phyloP scores from a whole-genome alignment of 2,113 vertebrate species.

The Macquaria ambigua region DNA sequence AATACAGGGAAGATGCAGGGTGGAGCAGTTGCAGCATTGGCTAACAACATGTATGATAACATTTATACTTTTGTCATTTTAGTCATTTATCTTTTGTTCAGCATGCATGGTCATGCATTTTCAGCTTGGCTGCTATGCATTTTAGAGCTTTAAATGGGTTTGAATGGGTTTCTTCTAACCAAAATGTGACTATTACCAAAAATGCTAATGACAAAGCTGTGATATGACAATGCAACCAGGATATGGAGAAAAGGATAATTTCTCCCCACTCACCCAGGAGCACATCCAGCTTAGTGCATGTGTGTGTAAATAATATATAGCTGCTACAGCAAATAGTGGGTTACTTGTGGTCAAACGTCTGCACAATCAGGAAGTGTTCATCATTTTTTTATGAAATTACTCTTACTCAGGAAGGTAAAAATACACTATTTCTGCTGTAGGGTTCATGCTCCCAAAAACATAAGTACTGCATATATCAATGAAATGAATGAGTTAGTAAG shows the following conservation, averaged over 20 bases:
- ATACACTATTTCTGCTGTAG: neutral
- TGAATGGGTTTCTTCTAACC: neutral
- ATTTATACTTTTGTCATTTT: neutral
- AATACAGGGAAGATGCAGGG: neutral
- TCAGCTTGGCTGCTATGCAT: neutral
- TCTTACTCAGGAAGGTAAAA: conserved; percentile 8
- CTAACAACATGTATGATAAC: neutral
- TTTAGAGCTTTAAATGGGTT: neutral
- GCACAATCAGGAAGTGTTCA: conserved; percentile 11
- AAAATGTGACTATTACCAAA: neutral
- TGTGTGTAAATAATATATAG: conserved; percentile 45
- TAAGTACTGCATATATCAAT: neutral
- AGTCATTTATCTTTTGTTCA: neutral
- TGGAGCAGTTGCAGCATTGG: neutral
- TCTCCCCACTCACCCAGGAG: neutral
- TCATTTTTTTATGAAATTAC: conserved; percentile 31
- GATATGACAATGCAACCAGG: neutral
- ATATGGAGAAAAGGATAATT: neutral
- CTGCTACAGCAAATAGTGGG: neutral
- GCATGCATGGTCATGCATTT: neutral
- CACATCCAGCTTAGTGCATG: neutral
- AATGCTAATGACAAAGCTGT: neutral
- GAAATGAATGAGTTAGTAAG: neutral
- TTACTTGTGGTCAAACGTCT: neutral
- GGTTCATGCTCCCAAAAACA: neutral